phyloP scores from a whole-genome alignment of 2,797 vertebrate species.

The Cottoperca gobio region DNA sequence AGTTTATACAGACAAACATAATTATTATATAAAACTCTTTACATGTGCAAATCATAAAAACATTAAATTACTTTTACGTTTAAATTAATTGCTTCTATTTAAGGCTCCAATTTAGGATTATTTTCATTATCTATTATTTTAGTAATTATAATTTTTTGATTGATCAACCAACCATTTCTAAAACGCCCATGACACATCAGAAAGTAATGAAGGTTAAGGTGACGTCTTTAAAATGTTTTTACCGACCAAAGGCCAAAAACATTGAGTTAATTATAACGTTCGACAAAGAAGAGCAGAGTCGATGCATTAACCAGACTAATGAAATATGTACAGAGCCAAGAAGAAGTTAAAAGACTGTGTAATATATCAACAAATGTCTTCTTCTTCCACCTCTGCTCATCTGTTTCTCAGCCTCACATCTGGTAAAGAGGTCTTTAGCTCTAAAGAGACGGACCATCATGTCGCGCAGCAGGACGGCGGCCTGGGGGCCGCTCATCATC shows the following conservation, averaged over 20 bases:
- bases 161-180: too few species aligned
- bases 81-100: too few species aligned
- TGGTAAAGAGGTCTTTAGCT: conserved; percentile 42
- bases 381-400: conserved; percentile 1
- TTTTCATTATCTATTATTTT: background rate
- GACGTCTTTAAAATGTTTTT: too few species aligned
- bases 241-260: background rate
- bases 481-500: conserved; percentile 54
- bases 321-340: background rate
- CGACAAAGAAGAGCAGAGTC: background rate
- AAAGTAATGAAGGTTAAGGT: background rate
- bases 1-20: too few species aligned
- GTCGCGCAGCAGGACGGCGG: conserved; percentile 32
- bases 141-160: background rate
- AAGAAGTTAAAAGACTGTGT: background rate
- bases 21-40: too few species aligned
- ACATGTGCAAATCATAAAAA: too few species aligned
- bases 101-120: too few species aligned
- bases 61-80: too few species aligned
- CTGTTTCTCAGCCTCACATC: conserved; percentile 18
- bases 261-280: background rate
- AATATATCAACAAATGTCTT: background rate
- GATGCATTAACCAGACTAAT: background rate
- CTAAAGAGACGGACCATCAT: conserved; percentile 39
- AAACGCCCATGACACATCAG: background rate